Evolutionary conservation across 2,888 invertebrate genomes (phyloP).

Genomic region (Tricholauxania praeusta): DNA sequence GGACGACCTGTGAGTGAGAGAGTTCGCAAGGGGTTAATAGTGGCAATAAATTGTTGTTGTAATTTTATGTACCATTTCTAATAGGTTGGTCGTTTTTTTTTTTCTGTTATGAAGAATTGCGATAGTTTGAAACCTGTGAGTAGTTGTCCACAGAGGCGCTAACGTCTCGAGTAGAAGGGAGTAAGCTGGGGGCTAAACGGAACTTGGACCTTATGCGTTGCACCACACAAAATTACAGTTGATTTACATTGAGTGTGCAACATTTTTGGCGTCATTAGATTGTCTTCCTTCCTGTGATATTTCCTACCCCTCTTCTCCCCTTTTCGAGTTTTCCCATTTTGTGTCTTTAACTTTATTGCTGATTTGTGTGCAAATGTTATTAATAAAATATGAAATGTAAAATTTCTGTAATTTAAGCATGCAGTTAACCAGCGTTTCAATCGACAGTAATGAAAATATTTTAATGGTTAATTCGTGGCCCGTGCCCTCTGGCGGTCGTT

Average conservation of each 20-base stretch:
- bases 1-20: conserved; percentile 49
- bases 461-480: conserved; percentile 37
- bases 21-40: conserved; percentile 59
- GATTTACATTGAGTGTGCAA: too few relatives aligned
- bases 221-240: too few relatives aligned
- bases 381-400: conserved; percentile 61
- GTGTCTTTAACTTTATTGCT: not conserved
- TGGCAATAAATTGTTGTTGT: conserved; percentile 58
- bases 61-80: conserved; percentile 55
- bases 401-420: conserved; percentile 15
- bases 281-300: too few relatives aligned
- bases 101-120: not conserved
- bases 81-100: conserved; percentile 36
- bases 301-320: not conserved
- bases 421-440: not conserved
- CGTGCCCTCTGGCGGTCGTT: conserved; percentile 33
- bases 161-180: too few relatives aligned
- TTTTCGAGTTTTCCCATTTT: not conserved
- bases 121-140: too few relatives aligned
- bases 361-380: conserved; percentile 53
- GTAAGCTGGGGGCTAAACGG: too few relatives aligned
- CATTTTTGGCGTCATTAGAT: too few relatives aligned
- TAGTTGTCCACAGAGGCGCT: too few relatives aligned
- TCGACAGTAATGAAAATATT: conserved; percentile 20
- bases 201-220: too few relatives aligned